phyloP scores from a whole-genome alignment of 2,113 vertebrate genomes.

The Trematocara variabile region DNA sequence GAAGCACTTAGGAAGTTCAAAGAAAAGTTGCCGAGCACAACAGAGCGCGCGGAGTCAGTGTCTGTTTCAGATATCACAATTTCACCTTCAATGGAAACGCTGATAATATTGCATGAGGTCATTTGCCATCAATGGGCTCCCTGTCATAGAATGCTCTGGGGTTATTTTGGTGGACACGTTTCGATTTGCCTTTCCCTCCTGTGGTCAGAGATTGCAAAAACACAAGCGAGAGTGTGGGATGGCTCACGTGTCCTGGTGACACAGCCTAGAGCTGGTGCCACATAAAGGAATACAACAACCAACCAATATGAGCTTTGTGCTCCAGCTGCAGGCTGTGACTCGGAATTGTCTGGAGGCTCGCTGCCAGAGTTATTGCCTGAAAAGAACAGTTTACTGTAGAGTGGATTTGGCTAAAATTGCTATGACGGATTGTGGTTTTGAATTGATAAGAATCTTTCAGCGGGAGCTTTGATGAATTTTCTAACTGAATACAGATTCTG shows the following conservation, averaged over 20 bases:
- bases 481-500: slow-evolving; percentile 36
- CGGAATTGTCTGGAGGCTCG: slow-evolving; percentile 57
- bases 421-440: slow-evolving; percentile 51
- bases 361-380: slow-evolving; percentile 59
- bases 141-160: not conserved
- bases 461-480: slow-evolving; percentile 41
- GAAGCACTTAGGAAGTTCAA: slow-evolving; percentile 57
- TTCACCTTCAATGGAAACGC: not conserved
- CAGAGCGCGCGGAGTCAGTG: not conserved
- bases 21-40: slow-evolving; percentile 33
- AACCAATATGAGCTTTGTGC: slow-evolving; percentile 50
- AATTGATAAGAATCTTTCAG: slow-evolving; percentile 59
- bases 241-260: slow-evolving; percentile 28
- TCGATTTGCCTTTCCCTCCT: not conserved
- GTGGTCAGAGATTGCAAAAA: slow-evolving; percentile 11
- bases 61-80: not conserved
- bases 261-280: slow-evolving; percentile 22
- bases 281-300: slow-evolving; percentile 31
- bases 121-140: not conserved
- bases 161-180: not conserved
- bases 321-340: slow-evolving; percentile 58
- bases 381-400: slow-evolving; percentile 50
- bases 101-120: not conserved
- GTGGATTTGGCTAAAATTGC: slow-evolving; percentile 45
- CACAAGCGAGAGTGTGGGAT: not conserved